phyloP scores from a whole-genome alignment of 2,797 vertebrate genomes.

The Enoplosus armatus region DNA sequence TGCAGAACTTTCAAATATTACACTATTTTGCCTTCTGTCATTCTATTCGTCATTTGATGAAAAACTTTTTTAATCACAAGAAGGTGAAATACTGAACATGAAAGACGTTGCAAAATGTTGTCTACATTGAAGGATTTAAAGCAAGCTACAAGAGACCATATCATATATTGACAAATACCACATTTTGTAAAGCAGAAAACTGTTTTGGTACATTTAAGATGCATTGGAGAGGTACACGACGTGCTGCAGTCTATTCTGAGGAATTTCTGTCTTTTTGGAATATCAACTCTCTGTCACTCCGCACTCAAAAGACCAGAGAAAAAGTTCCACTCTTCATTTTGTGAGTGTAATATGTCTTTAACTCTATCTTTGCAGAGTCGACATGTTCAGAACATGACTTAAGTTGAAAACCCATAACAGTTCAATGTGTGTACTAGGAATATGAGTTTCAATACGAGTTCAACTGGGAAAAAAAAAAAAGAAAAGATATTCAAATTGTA shows the following conservation, averaged over 20 bases:
- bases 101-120: neutral
- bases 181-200: neutral
- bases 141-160: neutral
- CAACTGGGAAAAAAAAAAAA: slow-evolving; percentile 18
- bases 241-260: neutral
- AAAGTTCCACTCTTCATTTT: neutral
- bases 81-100: neutral
- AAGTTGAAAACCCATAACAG: slow-evolving; percentile 40
- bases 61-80: neutral
- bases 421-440: slow-evolving; percentile 55
- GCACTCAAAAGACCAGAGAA: slow-evolving; percentile 7
- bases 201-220: neutral
- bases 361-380: slow-evolving; percentile 45
- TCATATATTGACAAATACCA: slow-evolving; percentile 2
- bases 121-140: neutral
- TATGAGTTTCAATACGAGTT: slow-evolving; percentile 51
- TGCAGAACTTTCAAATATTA: slow-evolving; percentile 2
- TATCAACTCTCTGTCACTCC: neutral
- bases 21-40: neutral
- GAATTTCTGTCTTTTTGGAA: neutral
- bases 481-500: slow-evolving; percentile 52
- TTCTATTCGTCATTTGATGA: neutral
- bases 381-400: slow-evolving; percentile 47
- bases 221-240: neutral
- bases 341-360: slow-evolving; percentile 2